Percentiles rank a stretch among this genome's conserved stretches.
Conservation (phyloP, 92 coral and sea anemone genomes). For the Bergia sp. region DNA sequence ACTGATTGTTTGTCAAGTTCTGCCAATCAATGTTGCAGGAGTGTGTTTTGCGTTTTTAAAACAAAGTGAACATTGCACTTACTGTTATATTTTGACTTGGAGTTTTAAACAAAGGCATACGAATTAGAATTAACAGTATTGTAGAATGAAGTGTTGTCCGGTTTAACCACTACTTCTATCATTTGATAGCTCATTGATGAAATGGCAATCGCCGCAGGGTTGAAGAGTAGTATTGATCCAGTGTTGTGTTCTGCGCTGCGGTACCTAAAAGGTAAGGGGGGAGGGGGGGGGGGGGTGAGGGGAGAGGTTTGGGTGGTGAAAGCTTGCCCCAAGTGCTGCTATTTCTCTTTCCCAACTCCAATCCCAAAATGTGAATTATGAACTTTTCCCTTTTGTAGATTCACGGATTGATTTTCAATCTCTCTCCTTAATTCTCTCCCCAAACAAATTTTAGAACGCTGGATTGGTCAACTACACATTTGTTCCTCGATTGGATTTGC, state of each 20-base stretch:
- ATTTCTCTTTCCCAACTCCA: not conserved
- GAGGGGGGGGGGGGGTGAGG: not conserved
- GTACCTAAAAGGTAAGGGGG: constrained; percentile 66
- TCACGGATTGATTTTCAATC: not conserved
- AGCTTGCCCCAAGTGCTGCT: not conserved
- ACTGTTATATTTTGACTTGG: not conserved
- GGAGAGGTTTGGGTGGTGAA: not conserved
- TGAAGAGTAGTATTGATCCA: constrained; percentile 80
- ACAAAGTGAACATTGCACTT: not conserved
- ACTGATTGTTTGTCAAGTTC: no score
- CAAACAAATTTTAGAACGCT: no score
- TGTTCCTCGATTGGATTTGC: no score
- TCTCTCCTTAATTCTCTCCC: no score
- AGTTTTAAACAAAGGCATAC: no score
- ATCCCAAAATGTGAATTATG: not conserved
- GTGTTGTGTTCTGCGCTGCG: constrained; percentile 81
- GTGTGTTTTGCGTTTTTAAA: no score
- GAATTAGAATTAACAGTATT: not conserved
- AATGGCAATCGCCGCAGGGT: constrained; percentile 94
- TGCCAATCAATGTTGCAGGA: no score
- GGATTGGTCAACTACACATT: no score
- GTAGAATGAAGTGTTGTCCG: not conserved
- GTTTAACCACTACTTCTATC: not conserved
- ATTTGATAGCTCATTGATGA: constrained; percentile 70
- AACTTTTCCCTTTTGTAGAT: not conserved